Percentiles rank a stretch among this genome's conserved stretches.
Conservation (phyloP, 2,797 vertebrate genomes). For the Geotria australis region DNA sequence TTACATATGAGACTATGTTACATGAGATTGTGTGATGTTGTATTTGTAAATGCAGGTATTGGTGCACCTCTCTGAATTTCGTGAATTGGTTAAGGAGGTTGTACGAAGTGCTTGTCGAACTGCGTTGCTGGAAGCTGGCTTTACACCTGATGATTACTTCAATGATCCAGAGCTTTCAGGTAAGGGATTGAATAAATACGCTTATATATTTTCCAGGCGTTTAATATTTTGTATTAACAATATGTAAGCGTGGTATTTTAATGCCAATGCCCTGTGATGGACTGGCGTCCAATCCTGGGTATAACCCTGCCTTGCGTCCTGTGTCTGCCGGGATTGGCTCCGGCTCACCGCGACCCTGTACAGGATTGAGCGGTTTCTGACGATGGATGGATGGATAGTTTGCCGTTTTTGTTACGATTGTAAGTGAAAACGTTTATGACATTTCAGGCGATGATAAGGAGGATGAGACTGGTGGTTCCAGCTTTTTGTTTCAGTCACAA, state of each 20-base stretch:
- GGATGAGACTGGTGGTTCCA: too few relatives aligned
- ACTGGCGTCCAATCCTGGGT: too few relatives aligned
- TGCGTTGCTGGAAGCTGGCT: constrained; percentile 12
- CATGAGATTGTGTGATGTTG: not conserved
- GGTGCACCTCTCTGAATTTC: constrained; percentile 19
- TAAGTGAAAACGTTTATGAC: too few relatives aligned
- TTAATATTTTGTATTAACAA: not conserved
- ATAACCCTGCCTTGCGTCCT: too few relatives aligned
- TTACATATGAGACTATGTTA: not conserved
- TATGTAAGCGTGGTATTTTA: not conserved
- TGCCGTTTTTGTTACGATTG: too few relatives aligned
- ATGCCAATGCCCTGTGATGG: too few relatives aligned
- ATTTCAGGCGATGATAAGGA: too few relatives aligned
- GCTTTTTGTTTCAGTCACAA: not conserved
- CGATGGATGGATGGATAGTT: too few relatives aligned
- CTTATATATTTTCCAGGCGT: too few relatives aligned
- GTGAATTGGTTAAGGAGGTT: constrained; percentile 25
- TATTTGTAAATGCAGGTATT: constrained; percentile 11
- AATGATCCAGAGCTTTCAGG: constrained; percentile 3
- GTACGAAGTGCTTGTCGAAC: constrained; percentile 18
- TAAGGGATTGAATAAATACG: constrained; percentile 1
- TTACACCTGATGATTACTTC: constrained; percentile 9
- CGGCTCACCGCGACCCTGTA: too few relatives aligned
- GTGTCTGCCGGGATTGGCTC: too few relatives aligned
- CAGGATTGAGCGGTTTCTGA: too few relatives aligned